Percentiles rank a stretch among this genome's conserved stretches.
These are phyloP conservation scores for Cryptus viduatorius DNA, from an alignment of 2,888 invertebrate species.

Conservation along the genomic window DNA sequence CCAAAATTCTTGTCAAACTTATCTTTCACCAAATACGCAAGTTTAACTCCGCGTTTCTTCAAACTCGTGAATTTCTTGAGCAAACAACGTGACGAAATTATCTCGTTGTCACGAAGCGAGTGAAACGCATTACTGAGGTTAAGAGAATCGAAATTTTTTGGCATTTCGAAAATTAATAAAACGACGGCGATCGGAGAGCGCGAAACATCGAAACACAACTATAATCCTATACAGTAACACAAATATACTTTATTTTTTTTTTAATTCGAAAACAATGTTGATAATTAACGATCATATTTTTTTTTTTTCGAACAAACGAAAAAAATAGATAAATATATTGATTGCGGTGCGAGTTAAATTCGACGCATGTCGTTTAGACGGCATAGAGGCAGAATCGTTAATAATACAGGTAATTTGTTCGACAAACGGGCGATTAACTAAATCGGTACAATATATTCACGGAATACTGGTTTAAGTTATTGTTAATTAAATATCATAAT, in stretches of 20 bases:
- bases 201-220: neutral
- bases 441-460: conserved; percentile 49
- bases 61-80: conserved; percentile 20
- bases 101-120: neutral
- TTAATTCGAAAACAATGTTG: conserved; percentile 59
- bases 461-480: conserved; percentile 55
- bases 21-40: conserved; percentile 25
- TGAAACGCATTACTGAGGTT: conserved; percentile 24
- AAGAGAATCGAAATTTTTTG: conserved; percentile 10
- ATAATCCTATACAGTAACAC: conserved; percentile 61
- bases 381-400: conserved; percentile 53
- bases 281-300: conserved; percentile 60
- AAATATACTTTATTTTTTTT: conserved; percentile 66
- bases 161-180: conserved; percentile 36
- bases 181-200: neutral
- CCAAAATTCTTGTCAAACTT: neutral
- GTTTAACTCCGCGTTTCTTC: conserved; percentile 7
- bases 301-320: conserved; percentile 33
- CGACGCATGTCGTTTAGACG: conserved; percentile 59
- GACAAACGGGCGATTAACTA: conserved; percentile 36
- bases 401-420: conserved; percentile 26
- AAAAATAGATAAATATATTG: conserved; percentile 31
- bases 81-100: neutral
- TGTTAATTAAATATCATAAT: conserved; percentile 25
- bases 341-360: conserved; percentile 56